Evolutionary conservation across 30 jellyfish, hydroid and myxozoan species (phyloP), one percentile per base, ranked within the genome.

Genomic region (Clytia hemisphaerica): DNA sequence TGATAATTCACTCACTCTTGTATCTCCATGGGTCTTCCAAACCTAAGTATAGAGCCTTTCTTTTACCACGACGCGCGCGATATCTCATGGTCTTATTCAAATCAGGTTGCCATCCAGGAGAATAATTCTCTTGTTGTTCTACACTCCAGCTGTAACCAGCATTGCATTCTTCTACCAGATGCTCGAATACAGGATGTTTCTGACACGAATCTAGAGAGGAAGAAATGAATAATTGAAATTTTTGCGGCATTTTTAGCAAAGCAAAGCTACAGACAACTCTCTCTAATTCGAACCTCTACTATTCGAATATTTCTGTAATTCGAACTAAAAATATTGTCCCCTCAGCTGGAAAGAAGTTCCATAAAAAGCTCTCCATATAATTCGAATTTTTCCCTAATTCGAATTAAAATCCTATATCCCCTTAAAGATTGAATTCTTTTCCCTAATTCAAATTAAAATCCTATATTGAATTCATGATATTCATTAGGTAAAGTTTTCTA

Each of bases 71-170:
- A 28, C 96, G 45, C 66, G 65, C 73, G 27, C 76, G 57, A 6
- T 24, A 25, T 28, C 91, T 73, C 18, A 77, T 71, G 48, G 66
- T 83, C 31, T 63, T 31, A 78, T 78, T 78, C 45, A 78, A 33
- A 0, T 92, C 92, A 28, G 92, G 87, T 47, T 58, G 40, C 96
- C 96, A 86, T 2, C 96, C 96, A 21, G 93, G 82, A 45, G 85
- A 72, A 79, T 70, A 86, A 32, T 69, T 77, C 42, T 66, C 77
- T 7, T 72, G 54, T 1, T 86, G 81, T 74, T 86, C 96, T 30
- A 73, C 68, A 14, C 82, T 31, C 82, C 87, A 71, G 73, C 94
- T 73, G 74, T 86, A 86, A 1, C 71, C 87, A 2, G 82, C 92
- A 58, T 51, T 72, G 59, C 96, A 86, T 50, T 78, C 87, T 19